Conservation (phyloP, 2,888 invertebrate species). For the Chrysina gloriosa region DNA sequence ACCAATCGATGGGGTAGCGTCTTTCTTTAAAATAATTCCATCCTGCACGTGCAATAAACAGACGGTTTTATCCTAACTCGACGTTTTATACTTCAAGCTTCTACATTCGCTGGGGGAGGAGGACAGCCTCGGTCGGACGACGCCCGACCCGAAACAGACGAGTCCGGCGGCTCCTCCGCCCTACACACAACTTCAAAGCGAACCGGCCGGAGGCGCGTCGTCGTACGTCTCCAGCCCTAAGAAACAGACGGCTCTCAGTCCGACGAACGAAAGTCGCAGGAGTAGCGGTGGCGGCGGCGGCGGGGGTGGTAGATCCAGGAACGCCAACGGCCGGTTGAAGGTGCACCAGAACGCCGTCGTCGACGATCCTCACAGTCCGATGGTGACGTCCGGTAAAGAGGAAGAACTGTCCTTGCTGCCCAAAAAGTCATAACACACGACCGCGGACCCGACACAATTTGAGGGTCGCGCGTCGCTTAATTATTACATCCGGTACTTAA, state of each 20-base stretch:
- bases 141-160: conserved; percentile 50
- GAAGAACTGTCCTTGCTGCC: conserved; percentile 60
- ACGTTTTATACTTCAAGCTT: conserved; percentile 72
- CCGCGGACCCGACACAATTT: conserved; percentile 31
- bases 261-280: conserved; percentile 55
- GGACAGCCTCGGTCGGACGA: conserved; percentile 65
- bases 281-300: conserved; percentile 58
- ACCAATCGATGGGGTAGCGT: no score
- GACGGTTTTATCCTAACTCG: no score
- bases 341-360: conserved; percentile 25
- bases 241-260: conserved; percentile 57
- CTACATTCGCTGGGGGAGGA: conserved; percentile 84
- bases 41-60: no score
- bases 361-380: conserved; percentile 2
- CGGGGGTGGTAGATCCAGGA: conserved; percentile 55
- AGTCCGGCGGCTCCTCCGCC: background rate
- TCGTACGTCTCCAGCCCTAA: conserved; percentile 54
- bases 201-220: no score
- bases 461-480: background rate
- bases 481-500: conserved; percentile 35
- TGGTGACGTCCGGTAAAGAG: conserved; percentile 49
- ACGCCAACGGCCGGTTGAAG: conserved; percentile 60
- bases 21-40: no score
- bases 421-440: conserved; percentile 61
- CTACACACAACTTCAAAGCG: conserved; percentile 28